Percentiles rank a stretch among this genome's conserved stretches.
Conservation (phyloP, 2,113 vertebrate species). For the Crotalus viridis region DNA sequence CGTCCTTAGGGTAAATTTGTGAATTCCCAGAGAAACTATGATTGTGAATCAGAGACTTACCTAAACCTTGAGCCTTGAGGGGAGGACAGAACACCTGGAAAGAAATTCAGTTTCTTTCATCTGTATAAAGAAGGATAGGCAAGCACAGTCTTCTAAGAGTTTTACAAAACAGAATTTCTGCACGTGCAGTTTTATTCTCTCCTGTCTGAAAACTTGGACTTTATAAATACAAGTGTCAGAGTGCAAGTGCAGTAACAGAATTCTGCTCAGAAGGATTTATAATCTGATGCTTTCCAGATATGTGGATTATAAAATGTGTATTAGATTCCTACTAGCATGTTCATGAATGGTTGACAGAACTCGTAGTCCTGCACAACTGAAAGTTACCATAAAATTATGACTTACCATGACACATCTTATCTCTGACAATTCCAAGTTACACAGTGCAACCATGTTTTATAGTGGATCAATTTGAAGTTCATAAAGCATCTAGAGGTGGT, state of each 20-base stretch:
- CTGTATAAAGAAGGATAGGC: background rate
- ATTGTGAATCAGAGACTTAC: background rate
- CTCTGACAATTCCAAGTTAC: background rate
- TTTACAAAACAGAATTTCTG: background rate
- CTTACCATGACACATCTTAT: background rate
- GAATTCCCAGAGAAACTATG: background rate
- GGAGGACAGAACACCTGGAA: background rate
- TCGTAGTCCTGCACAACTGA: background rate
- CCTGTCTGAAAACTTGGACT: background rate
- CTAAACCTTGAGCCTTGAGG: background rate
- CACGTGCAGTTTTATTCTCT: too few species aligned
- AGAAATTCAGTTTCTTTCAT: background rate
- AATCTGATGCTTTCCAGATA: background rate
- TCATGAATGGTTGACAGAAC: background rate
- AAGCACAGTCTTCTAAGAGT: background rate
- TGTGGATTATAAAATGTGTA: background rate
- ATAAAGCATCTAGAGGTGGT: background rate
- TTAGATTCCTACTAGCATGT: background rate
- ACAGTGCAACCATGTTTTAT: background rate
- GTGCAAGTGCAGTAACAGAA: background rate
- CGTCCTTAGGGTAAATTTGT: background rate
- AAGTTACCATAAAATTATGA: background rate
- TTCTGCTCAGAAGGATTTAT: background rate
- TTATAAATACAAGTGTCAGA: background rate
- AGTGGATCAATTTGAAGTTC: background rate